Evolutionary conservation across 2,888 invertebrate species (phyloP), one percentile per base, ranked within the genome.

Genomic region (Hololepta plana): DNA sequence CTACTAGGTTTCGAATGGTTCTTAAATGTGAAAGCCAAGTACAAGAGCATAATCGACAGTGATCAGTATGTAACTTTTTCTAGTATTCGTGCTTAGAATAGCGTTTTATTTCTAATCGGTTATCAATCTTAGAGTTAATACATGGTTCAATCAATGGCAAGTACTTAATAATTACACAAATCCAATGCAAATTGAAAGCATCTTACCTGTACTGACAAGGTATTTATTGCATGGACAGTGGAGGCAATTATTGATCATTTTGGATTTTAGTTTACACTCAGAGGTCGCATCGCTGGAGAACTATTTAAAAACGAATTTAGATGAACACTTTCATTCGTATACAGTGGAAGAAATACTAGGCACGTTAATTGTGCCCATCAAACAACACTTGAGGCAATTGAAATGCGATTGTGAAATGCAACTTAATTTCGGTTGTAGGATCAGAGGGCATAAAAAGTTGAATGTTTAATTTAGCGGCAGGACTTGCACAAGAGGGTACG

Each of bases 121-220:
- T n/a, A n/a, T 28, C 26, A 13, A 20, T 52, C 49, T 12, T 44
- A 75, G 75, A 38, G 60, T 74, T 24, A 52, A 59, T 16, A 69
- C 73, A 0, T 76, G 74, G 74, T 50, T 75, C 49, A 75, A 74
- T 44, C 60, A 64, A 1, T 75, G 74, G 74, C 74, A 75, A 47
- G 49, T 73, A n/a, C 54, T 60, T 20, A 64, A 64, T 32, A 62
- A 61, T 33, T 71, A 64, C 40, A 71, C 68, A 1, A 70, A 67
- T 39, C 69, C 72, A 3, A 64, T 67, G 65, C 67, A 68, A 38
- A 53, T 72, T 3, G 64, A 68, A 31, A 60, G 60, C 17, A 57
- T 75, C 7, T 46, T 63, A 5, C 57, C 57, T n/a, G 53, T 56
- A 3, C 59, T 71, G 4, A 57, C 59, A 23, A 59, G 63, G 74